These are phyloP conservation scores for Phalacrocorax carbo DNA, from an alignment of 2,113 vertebrate species.

Conservation along the genomic window DNA sequence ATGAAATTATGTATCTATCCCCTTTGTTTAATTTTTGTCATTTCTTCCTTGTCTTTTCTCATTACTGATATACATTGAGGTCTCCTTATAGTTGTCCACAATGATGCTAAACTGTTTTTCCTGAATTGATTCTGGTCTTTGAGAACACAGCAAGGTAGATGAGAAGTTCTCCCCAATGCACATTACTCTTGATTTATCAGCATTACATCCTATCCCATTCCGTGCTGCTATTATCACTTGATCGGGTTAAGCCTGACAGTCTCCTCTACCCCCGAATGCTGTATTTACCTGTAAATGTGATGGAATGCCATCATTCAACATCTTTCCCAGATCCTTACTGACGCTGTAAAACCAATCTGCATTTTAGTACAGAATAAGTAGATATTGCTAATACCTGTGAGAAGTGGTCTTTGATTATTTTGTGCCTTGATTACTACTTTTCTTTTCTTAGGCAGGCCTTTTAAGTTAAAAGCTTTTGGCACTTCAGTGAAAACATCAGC, in stretches of 20 bases:
- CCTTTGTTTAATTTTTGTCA: background rate
- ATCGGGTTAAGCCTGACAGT: background rate
- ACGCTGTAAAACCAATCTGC: background rate
- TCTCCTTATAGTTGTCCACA: background rate
- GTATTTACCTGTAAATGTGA: rapidly evolving
- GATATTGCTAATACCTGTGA: rapidly evolving
- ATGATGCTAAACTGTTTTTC: background rate
- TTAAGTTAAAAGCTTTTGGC: background rate
- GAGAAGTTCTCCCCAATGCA: background rate
- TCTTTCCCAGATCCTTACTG: background rate
- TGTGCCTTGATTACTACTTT: background rate
- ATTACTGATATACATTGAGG: background rate
- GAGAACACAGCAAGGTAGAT: background rate
- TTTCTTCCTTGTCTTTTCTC: background rate
- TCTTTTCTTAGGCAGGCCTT: background rate
- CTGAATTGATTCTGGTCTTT: rapidly evolving
- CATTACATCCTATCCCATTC: background rate
- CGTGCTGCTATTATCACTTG: background rate
- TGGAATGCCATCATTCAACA: rapidly evolving
- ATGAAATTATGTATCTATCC: background rate
- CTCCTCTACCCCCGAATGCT: background rate
- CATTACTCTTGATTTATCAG: background rate
- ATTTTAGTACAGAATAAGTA: rapidly evolving
- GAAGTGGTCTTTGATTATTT: rapidly evolving
- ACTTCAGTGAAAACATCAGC: background rate